Percentiles rank a stretch among this genome's conserved stretches.
These are phyloP conservation scores for Oryzias woworae DNA, from an alignment of 2,113 vertebrate genomes.

Conservation along the genomic window DNA sequence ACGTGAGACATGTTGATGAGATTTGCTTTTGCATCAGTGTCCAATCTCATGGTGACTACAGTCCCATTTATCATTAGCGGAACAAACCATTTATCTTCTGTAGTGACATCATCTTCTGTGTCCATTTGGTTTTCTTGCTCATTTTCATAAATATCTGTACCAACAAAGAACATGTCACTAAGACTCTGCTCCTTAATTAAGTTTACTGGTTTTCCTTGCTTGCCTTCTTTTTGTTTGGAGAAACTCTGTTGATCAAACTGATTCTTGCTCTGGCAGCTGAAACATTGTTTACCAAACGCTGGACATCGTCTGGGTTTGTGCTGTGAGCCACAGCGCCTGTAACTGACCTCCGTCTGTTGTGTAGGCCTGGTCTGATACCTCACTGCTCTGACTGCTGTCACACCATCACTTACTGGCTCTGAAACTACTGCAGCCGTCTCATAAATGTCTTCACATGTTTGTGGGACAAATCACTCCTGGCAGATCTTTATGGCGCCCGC, in stretches of 20 bases:
- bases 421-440: too few species aligned
- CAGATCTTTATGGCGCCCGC: not conserved
- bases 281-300: not conserved
- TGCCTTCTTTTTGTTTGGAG: not conserved
- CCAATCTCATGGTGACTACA: not conserved
- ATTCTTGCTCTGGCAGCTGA: not conserved
- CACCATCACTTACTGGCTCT: accelerated
- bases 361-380: not conserved
- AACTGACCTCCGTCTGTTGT: not conserved
- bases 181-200: not conserved
- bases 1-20: not conserved
- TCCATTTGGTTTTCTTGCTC: not conserved
- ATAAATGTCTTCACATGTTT: too few species aligned
- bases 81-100: not conserved
- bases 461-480: not conserved
- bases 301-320: not conserved
- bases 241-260: not conserved
- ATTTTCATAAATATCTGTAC: not conserved
- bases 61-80: not conserved
- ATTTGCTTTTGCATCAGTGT: not conserved
- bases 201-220: not conserved
- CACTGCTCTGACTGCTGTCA: not conserved
- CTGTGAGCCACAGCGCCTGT: not conserved
- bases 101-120: too few species aligned
- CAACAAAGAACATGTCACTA: not conserved